Evolutionary conservation across 2,797 vertebrate genomes (phyloP), one percentile per base, ranked within the genome.

Genomic region (Tokudaia muenninki): DNA sequence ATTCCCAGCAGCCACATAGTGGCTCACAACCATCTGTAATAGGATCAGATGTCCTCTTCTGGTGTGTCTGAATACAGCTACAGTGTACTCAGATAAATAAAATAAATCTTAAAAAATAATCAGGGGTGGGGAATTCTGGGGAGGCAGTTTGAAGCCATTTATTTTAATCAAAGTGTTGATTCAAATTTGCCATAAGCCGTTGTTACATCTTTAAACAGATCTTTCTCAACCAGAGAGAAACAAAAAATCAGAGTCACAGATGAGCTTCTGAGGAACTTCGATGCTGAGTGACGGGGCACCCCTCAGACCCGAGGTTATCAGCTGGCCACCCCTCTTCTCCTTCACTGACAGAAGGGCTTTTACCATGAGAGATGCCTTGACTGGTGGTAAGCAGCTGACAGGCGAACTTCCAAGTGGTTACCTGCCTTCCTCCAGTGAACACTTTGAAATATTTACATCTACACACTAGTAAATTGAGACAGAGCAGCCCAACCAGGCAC

Each of bases 391-490:
- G 96, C 84, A 97, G 94, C 94, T 97, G 89, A 81, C 92, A 92
- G 98, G 94, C 92, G 97, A 97, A 93, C 55, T 81, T 91, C 57
- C 96, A 92, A 74, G 80, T 47, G 84, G 86, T 90, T 95, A 96
- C 2, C 87, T 92, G 94, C 78, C 77, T 94, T 21, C 34, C 75
- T 75, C 21, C 0, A 93, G 44, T 95, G 93, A 95, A 92, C 90
- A 67, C 83, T 97, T 96, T 94, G 92, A 98, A 98, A 97, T 97
- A 97, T 98, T 98, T 98, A 97, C 83, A 87, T 91, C 92, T 95
- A 89, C 21, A 50, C 21, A 34, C 84, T 94, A 95, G 96, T 96
- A 97, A 96, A 98, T 79, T 87, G 37, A 97, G 65, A 82, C 52
- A 96, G 91, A 96, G 61, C 14, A 41, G 91, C 77, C 87, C 94